A percentile compares a stretch with the other conserved stretches of the same genome.
Conservation (phyloP, 2,113 vertebrate species). For the Python bivittatus region DNA sequence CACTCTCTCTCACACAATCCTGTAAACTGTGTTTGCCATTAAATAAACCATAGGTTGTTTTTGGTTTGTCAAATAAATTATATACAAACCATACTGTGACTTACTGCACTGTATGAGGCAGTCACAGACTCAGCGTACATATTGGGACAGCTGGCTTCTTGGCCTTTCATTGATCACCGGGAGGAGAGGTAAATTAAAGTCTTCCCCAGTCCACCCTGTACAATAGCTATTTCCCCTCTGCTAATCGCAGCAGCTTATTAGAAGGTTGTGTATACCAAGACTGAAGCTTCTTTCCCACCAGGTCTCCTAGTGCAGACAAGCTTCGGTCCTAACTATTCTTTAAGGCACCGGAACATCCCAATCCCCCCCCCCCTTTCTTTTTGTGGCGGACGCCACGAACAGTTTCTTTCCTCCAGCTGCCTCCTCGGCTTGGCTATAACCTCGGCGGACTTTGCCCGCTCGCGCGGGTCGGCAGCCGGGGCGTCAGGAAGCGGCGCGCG, state of each 20-base stretch:
- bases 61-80: too few species aligned
- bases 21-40: too few species aligned
- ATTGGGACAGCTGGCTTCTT: not conserved
- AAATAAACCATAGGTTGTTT: too few species aligned
- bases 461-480: not conserved
- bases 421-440: not conserved
- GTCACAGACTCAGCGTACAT: too few species aligned
- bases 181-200: not conserved
- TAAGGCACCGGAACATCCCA: not conserved
- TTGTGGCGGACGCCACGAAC: not conserved
- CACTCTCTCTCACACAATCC: too few species aligned
- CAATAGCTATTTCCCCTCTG: not conserved
- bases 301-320: not conserved
- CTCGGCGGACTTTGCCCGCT: not conserved
- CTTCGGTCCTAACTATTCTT: not conserved
- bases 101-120: too few species aligned
- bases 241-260: not conserved
- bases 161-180: not conserved
- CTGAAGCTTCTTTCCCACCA: not conserved
- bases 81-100: too few species aligned
- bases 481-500: not conserved
- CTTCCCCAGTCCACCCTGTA: not conserved
- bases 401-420: not conserved
- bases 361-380: not conserved
- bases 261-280: not conserved